Evolutionary conservation across 2,888 invertebrate genomes (phyloP).

Genomic region (Phragmatobia fuliginosa): DNA sequence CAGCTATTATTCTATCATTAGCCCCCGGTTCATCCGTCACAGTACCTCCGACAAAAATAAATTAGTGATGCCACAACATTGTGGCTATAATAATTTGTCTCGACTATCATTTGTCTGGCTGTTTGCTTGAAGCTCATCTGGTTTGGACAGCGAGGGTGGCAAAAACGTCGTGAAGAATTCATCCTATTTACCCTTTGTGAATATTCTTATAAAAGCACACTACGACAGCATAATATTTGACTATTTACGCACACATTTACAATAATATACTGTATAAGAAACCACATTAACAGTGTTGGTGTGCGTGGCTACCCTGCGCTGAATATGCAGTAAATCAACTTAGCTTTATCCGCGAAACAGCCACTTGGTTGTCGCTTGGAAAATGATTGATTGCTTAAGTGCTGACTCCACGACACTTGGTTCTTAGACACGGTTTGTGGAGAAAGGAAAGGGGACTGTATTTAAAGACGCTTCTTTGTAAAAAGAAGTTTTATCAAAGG

Average conservation of each 20-base stretch:
- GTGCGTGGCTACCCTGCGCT: conserved; percentile 34
- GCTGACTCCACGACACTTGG: conserved; percentile 58
- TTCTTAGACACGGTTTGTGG: conserved; percentile 54
- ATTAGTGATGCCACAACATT: conserved; percentile 59
- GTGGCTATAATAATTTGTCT: conserved; percentile 72
- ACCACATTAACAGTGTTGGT: conserved; percentile 20
- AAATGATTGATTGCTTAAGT: conserved; percentile 70
- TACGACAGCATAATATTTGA: conserved; percentile 15
- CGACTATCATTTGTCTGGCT: conserved; percentile 72
- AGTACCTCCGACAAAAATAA: conserved; percentile 47
- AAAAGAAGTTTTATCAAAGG: not conserved
- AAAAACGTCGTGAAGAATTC: conserved; percentile 56
- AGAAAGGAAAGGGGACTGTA: not conserved
- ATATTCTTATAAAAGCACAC: conserved; percentile 26
- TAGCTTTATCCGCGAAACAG: conserved; percentile 43
- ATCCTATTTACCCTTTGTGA: conserved; percentile 45
- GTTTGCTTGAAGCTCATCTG: conserved; percentile 74
- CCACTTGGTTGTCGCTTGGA: conserved; percentile 62
- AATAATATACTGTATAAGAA: conserved; percentile 15
- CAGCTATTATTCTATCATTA: conserved; percentile 33
- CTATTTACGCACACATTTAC: conserved; percentile 22
- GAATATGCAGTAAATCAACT: conserved; percentile 47
- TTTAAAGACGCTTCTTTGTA: not conserved
- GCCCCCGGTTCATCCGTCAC: conserved; percentile 28
- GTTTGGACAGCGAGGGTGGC: conserved; percentile 62